These are phyloP conservation scores for Calephelis virginiensis DNA, from an alignment of 1,140 invertebrate species.

Conservation along the genomic window DNA sequence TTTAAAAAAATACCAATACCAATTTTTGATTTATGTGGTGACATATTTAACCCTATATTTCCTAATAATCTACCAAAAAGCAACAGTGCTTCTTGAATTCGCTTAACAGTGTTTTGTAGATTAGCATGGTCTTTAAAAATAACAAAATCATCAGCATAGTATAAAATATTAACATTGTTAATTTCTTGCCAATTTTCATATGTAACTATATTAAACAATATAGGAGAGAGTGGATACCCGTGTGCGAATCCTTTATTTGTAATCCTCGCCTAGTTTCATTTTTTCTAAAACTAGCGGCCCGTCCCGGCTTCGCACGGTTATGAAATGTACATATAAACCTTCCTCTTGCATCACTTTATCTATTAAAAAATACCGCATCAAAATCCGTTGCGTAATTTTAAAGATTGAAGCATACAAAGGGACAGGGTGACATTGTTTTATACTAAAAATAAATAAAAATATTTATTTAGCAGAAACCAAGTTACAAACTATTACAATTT, in stretches of 20 bases:
- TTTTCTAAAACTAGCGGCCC: no score
- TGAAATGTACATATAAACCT: no score
- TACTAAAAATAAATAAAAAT: no score
- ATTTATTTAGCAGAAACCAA: no score
- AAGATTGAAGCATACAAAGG: no score
- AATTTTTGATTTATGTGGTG: not conserved
- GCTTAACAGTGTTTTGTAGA: not conserved
- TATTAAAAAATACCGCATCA: no score
- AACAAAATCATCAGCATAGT: constrained; percentile 6
- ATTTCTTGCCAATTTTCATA: not conserved
- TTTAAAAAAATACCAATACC: not conserved
- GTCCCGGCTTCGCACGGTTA: no score
- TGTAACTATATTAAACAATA: constrained; percentile 9
- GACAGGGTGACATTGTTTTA: no score
- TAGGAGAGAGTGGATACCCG: not conserved
- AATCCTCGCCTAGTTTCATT: no score
- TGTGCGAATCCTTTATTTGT: not conserved
- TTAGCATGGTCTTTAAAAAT: not conserved
- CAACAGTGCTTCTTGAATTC: not conserved
- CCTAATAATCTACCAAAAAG: not conserved
- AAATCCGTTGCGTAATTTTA: no score
- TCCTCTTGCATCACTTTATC: no score
- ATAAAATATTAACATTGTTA: not conserved
- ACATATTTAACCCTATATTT: not conserved
- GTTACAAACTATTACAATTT: no score